Percentiles rank a stretch among this genome's conserved stretches.
These are phyloP conservation scores for Cephus runcator DNA, from an alignment of 2,888 invertebrate genomes.

Conservation along the genomic window DNA sequence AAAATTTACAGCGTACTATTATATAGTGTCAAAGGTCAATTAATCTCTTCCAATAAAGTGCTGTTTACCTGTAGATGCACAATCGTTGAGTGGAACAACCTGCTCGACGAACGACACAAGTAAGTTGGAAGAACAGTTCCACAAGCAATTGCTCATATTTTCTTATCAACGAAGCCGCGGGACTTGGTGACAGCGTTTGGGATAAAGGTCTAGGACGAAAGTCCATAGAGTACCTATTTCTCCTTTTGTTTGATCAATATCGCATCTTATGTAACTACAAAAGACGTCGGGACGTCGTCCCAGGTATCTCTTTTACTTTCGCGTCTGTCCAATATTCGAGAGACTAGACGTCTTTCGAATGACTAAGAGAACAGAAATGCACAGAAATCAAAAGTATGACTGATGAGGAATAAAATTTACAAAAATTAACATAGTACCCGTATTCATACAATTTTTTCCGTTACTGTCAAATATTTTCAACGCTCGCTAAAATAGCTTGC, in stretches of 20 bases:
- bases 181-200: slow-evolving; percentile 4
- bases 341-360: neutral
- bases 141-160: slow-evolving; percentile 31
- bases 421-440: neutral
- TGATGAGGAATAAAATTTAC: neutral
- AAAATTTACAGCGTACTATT: too few relatives aligned
- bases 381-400: neutral
- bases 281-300: neutral
- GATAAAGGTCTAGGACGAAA: slow-evolving; percentile 22
- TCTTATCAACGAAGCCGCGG: neutral
- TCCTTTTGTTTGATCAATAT: slow-evolving; percentile 59
- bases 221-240: slow-evolving; percentile 31
- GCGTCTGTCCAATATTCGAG: neutral
- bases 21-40: too few relatives aligned
- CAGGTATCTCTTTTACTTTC: neutral
- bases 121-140: slow-evolving; percentile 32
- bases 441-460: neutral
- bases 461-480: neutral
- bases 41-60: neutral
- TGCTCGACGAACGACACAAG: slow-evolving; percentile 29
- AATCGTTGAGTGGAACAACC: slow-evolving; percentile 20
- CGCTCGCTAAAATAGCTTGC: neutral
- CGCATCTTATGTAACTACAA: slow-evolving; percentile 25
- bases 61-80: slow-evolving; percentile 21
- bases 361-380: neutral